Evolutionary conservation across 92 coral and sea anemone genomes (phyloP).

Genomic region (Porites cylindrica): DNA sequence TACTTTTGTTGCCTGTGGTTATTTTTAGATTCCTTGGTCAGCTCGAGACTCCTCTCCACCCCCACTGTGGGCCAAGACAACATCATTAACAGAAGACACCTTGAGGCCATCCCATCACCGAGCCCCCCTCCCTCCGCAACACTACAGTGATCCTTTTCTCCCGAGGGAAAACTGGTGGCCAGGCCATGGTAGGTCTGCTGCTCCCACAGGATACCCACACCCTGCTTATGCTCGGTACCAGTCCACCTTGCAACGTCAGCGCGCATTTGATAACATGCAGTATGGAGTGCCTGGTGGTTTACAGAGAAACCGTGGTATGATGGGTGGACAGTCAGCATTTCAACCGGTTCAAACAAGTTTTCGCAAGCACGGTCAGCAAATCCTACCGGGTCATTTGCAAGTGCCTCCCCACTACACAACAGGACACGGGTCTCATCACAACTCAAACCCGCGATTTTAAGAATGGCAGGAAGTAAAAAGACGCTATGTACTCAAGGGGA

Average conservation of each 20-base stretch:
- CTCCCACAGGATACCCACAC: conserved; percentile 57
- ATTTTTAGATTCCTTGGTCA: conserved; percentile 86
- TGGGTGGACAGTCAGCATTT: conserved; percentile 74
- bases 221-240: conserved; percentile 81
- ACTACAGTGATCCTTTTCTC: conserved; percentile 89
- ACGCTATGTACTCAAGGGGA: background rate
- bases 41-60: conserved; percentile 81
- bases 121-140: conserved; percentile 79
- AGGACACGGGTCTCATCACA: conserved; percentile 78
- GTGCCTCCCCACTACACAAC: conserved; percentile 76
- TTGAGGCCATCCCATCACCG: conserved; percentile 71
- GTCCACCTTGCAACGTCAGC: conserved; percentile 88
- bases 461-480: background rate
- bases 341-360: conserved; percentile 78
- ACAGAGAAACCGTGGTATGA: conserved; percentile 71
- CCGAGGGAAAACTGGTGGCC: conserved; percentile 89
- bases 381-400: conserved; percentile 80
- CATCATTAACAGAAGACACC: conserved; percentile 80
- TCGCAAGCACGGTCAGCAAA: conserved; percentile 58
- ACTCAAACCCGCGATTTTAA: conserved; percentile 87
- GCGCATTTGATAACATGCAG: conserved; percentile 77
- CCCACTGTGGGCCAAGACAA: conserved; percentile 82
- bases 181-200: conserved; percentile 47
- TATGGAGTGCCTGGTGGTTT: conserved; percentile 73
- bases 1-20: background rate